Evolutionary conservation across 35 echinoderm and acorn worm species (phyloP), one percentile per base, ranked within the genome.

Genomic region (Ptychodera flava): DNA sequence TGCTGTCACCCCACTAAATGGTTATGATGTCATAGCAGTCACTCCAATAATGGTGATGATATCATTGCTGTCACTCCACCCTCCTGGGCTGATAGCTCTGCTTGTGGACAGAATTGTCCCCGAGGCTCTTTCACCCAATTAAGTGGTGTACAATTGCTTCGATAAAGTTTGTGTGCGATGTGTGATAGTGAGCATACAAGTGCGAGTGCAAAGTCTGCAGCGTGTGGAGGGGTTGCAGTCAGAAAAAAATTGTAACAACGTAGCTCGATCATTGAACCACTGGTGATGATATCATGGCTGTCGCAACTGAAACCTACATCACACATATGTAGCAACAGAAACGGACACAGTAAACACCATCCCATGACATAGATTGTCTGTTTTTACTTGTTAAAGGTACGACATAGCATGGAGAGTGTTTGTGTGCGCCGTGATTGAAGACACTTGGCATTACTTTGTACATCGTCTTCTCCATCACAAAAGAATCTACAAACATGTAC

Each of bases 381-480:
- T n/a, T 34, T 77, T 85, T 27, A n/a, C 2, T 29, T 16, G n/a
- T 75, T 28, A 31, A 79, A 98, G 95, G 95, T 94, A 92, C 22
- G 32, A 38, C 1, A 75, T 94, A 0, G 2, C 92, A 29, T 78
- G 29, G 22, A 87, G 79, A 0, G 84, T 94, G 28, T 98, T 85
- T 76, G 90, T 38, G 0, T 93, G 93, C 85, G 83, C 93, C 16
- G 86, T 98, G 15, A 84, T 98, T 0, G 95, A 98, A 29, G 95
- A 98, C 64, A 90, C 92, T 2, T 98, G 95, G 92, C 95, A 98
- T 53, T 98, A 98, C 77, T 98, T 98, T 78, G 33, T 92, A 16
- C 95, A 98, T 37, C 78, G 95, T 14, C 75, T 85, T 36, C 90
- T 98, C 1, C 95, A 98, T 76, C 84, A 92, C 64, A 98, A 90